These are phyloP conservation scores for Drosophila mayri DNA, from an alignment of 1,140 invertebrate species.

Conservation along the genomic window DNA sequence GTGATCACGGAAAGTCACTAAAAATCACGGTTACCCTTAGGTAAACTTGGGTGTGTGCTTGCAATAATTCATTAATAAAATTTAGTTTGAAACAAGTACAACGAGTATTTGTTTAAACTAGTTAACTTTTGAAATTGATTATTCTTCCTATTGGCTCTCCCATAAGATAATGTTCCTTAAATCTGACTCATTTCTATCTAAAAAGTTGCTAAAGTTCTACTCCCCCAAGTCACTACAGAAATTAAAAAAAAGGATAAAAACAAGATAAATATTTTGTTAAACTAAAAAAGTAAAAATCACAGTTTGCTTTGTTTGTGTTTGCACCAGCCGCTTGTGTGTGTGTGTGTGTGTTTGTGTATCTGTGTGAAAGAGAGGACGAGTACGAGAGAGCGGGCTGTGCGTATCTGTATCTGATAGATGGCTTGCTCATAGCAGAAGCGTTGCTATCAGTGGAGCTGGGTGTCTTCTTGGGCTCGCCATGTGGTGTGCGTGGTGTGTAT, in stretches of 20 bases:
- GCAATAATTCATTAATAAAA: no score
- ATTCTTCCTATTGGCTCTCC: no score
- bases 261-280: not conserved
- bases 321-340: not conserved
- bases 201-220: no score
- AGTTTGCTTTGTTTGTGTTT: constrained; percentile 18
- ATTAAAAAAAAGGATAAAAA: no score
- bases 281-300: not conserved
- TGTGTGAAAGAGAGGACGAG: constrained; percentile 1
- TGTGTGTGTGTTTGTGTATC: not conserved
- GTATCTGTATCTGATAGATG: constrained; percentile 35
- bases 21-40: no score
- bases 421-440: constrained; percentile 10
- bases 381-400: constrained; percentile 8
- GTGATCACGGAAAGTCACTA: not conserved
- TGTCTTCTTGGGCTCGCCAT: constrained; percentile 10
- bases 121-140: no score
- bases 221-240: no score
- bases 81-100: no score
- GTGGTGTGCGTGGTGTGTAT: constrained; percentile 24
- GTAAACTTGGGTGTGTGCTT: no score
- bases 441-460: constrained; percentile 13
- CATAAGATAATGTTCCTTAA: no score
- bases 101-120: no score
- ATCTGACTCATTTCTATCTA: no score